phyloP scores from a whole-genome alignment of 35 echinoderm and acorn worm genomes.

The Nesometra sesokonis region DNA sequence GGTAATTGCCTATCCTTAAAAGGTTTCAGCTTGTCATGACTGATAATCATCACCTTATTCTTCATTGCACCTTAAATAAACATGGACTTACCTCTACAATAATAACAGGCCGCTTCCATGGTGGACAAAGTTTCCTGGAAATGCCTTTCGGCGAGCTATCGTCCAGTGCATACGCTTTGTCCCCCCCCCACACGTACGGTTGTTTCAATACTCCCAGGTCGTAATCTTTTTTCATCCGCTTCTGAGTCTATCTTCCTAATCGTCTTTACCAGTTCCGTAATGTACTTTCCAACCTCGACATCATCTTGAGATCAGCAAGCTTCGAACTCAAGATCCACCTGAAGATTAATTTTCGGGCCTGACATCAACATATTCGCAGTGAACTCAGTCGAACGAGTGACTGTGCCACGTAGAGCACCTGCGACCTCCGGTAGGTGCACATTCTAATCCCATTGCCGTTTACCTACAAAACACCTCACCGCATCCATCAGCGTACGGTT shows the following conservation, averaged over 20 bases:
- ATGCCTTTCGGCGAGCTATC: background rate
- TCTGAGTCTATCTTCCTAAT: constrained; percentile 1
- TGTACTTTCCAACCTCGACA: background rate
- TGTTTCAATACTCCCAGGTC: background rate
- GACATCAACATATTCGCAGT: constrained; percentile 38
- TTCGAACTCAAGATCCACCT: constrained; percentile 29
- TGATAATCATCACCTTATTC: constrained; percentile 15
- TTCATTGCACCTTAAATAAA: constrained; percentile 14
- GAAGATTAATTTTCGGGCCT: constrained; percentile 32
- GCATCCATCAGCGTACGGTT: constrained; percentile 20
- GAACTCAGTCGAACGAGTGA: constrained; percentile 30
- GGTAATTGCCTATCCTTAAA: background rate
- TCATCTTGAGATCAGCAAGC: background rate
- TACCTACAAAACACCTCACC: constrained; percentile 22
- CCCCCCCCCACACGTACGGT: constrained; percentile 7
- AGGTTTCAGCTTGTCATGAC: constrained; percentile 30
- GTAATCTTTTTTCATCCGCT: constrained; percentile 32
- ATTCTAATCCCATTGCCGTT: constrained; percentile 31
- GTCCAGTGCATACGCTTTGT: constrained; percentile 38
- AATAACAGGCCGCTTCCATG: constrained; percentile 26
- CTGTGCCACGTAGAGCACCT: constrained; percentile 26
- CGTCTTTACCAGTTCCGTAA: background rate
- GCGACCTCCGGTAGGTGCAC: constrained; percentile 17
- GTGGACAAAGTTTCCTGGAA: constrained; percentile 24
- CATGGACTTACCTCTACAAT: constrained; percentile 16